Percentiles rank a stretch among this genome's conserved stretches.
Conservation (phyloP, 2,888 invertebrate species). For the Acanthosoma haemorrhoidale region DNA sequence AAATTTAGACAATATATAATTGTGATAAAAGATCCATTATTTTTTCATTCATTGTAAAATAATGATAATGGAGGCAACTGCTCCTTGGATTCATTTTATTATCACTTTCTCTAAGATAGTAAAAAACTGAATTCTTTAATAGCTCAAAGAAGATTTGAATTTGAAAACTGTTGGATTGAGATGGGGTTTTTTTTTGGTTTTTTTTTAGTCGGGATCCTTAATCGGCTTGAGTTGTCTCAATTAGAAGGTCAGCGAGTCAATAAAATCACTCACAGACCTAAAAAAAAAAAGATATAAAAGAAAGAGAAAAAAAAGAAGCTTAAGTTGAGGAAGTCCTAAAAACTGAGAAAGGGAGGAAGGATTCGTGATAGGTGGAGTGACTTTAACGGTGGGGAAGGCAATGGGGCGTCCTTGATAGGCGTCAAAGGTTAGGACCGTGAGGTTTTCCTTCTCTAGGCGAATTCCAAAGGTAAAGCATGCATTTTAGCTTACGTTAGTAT, state of each 20-base stretch:
- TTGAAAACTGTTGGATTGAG: too few relatives aligned
- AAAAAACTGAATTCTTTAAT: too few relatives aligned
- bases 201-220: too few relatives aligned
- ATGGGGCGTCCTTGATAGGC: conserved; percentile 2
- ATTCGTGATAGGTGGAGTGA: conserved; percentile 14
- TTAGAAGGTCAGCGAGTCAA: neutral
- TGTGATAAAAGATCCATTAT: too few relatives aligned
- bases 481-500: too few relatives aligned
- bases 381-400: conserved; percentile 12
- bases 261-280: neutral
- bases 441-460: conserved; percentile 1
- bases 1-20: too few relatives aligned
- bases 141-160: too few relatives aligned
- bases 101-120: too few relatives aligned
- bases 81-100: too few relatives aligned
- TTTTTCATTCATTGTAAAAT: too few relatives aligned
- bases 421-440: conserved; percentile 5
- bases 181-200: too few relatives aligned
- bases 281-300: neutral
- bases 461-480: neutral
- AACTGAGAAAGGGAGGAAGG: neutral
- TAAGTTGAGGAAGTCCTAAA: neutral
- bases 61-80: too few relatives aligned
- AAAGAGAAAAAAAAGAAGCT: neutral
- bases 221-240: neutral